These are phyloP conservation scores for Sebastes umbrosus DNA, from an alignment of 2,797 vertebrate species.

Conservation along the genomic window DNA sequence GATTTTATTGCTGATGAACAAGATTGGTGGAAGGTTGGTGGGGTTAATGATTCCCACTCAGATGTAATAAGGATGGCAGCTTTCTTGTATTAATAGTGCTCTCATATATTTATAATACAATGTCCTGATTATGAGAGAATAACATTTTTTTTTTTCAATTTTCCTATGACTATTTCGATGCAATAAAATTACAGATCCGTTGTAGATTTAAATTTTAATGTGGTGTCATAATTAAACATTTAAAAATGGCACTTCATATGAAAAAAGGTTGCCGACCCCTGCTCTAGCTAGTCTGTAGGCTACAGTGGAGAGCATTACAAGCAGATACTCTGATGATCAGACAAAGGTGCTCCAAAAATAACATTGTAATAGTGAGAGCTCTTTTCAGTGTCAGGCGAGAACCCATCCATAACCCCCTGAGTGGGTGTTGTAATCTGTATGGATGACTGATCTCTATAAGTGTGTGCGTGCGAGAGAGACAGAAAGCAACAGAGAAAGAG, in stretches of 20 bases:
- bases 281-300: neutral
- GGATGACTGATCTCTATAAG: constrained; percentile 48
- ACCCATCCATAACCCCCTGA: constrained; percentile 20
- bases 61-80: neutral
- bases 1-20: neutral
- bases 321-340: constrained; percentile 10
- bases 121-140: neutral
- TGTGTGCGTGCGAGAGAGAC: neutral
- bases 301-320: neutral
- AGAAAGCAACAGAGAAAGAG: constrained; percentile 1
- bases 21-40: neutral
- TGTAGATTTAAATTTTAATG: neutral
- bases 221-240: neutral
- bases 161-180: neutral
- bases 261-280: neutral
- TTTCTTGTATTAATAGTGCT: neutral
- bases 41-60: neutral
- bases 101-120: too few relatives aligned
- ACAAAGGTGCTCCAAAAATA: constrained; percentile 30
- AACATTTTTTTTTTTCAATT: too few relatives aligned
- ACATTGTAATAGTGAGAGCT: constrained; percentile 26
- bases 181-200: neutral
- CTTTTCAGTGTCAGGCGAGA: constrained; percentile 27
- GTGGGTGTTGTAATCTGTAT: constrained; percentile 48
- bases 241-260: neutral